Base-by-base conservation (phyloP, 1,140 invertebrate genomes). In the Seison nebaliae region DNA sequence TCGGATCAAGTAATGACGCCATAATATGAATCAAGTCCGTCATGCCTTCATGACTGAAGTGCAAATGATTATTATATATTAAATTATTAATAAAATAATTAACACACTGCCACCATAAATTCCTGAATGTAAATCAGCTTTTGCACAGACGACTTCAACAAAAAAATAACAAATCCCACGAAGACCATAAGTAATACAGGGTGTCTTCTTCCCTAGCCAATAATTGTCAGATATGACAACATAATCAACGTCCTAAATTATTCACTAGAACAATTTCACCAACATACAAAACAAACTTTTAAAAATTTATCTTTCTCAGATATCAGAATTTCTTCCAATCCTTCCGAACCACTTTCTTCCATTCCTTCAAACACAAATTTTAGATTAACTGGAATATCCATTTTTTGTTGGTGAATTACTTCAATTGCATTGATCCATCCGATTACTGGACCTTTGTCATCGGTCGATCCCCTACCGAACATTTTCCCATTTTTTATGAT, bases 151-250 rank as follows among this genome's bases (percentile, higher is more conserved):
- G 16, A 96, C 66, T 62, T 93, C 79, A 20, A 91, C 49, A 47
- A 68, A 69, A 52, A 86, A 96, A 52, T 88, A 93, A 50, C 73
- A 79, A 28, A 93, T 67, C 11, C 88, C 88, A 48, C 65, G 65
- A 1, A 94, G 66, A 4, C 86, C 86, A 63, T 94, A 94, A 2
- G 84, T 94, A 26, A 96, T 68, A 54, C 86, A 96, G 0, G 88
- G 88, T 53, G 86, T 86, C 8, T 71, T 74, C 23, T 74, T 93
- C 5, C 86, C 86, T 14, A 96, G 57, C 88, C 86, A 96, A 51
- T 94, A 96, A 62, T 93, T 96, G 52, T 96, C 88, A 28, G 83
- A 91, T 49, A 96, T 93, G 53, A 83, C 93, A 20, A 91, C 78
- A 62, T 71, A 91, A 55, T 94, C 84, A 1, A 84, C 70, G 52